Evolutionary conservation across 2,888 invertebrate genomes (phyloP).

Genomic region (Copidosoma aretas): DNA sequence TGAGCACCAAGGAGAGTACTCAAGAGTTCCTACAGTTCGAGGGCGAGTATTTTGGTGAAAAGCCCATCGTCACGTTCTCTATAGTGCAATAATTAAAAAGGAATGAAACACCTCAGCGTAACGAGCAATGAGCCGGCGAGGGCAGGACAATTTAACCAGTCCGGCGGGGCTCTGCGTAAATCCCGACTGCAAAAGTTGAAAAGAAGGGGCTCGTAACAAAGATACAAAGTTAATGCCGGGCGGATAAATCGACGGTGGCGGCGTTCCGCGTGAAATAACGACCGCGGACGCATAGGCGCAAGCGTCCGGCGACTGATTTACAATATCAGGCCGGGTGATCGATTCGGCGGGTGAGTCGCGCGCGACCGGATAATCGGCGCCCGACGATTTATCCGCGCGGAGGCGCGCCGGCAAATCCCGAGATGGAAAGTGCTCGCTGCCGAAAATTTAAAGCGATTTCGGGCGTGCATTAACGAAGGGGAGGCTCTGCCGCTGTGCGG

Average conservation of each 20-base stretch:
- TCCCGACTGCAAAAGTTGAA: conserved; percentile 13
- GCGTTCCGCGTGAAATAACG: too few species aligned
- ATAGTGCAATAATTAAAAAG: too few species aligned
- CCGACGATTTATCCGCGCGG: conserved; percentile 4
- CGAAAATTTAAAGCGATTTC: conserved; percentile 10
- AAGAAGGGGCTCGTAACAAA: conserved; percentile 20
- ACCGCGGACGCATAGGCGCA: not conserved
- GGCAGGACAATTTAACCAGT: conserved; percentile 7
- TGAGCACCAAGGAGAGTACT: too few species aligned
- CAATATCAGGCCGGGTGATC: conserved; percentile 32
- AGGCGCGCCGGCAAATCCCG: conserved; percentile 10
- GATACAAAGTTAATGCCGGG: conserved; percentile 35
- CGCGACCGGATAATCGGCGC: conserved; percentile 31
- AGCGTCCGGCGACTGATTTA: conserved; percentile 31
- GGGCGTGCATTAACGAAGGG: not conserved
- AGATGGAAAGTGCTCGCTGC: conserved; percentile 6
- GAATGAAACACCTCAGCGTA: too few species aligned
- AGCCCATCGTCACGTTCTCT: too few species aligned
- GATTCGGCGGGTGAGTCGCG: conserved; percentile 18
- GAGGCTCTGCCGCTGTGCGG: not conserved
- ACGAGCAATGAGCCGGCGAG: too few species aligned
- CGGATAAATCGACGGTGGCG: conserved; percentile 28
- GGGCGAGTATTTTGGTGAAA: too few species aligned
- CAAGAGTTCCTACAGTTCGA: too few species aligned
- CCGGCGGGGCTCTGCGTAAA: conserved; percentile 7